Evolutionary conservation across 2,797 vertebrate species (phyloP).

Genomic region (Sebastes diaconus): DNA sequence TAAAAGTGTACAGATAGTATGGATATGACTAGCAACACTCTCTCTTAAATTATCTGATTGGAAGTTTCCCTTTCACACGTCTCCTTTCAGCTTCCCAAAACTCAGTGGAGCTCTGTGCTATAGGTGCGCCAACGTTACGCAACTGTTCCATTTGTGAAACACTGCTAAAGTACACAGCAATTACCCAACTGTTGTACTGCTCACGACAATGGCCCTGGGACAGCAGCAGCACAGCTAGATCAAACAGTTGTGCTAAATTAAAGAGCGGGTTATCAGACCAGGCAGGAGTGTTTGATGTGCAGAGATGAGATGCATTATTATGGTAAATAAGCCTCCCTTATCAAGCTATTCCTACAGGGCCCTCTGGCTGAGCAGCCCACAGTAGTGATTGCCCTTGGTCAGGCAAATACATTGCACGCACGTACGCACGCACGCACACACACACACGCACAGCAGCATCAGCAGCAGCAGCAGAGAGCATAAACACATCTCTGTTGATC

Average conservation of each 20-base stretch:
- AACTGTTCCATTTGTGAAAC: conserved; percentile 65
- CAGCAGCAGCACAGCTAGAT: conserved; percentile 61
- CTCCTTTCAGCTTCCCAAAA: background rate
- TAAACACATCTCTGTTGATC: conserved; percentile 61
- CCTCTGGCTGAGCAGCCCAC: conserved; percentile 53
- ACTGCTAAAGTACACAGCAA: conserved; percentile 68
- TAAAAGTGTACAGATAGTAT: background rate
- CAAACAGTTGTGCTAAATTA: conserved; percentile 75
- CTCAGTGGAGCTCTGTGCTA: background rate
- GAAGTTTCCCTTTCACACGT: background rate
- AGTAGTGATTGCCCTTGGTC: conserved; percentile 61
- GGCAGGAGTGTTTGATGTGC: conserved; percentile 76
- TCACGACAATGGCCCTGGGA: conserved; percentile 66
- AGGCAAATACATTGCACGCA: conserved; percentile 31
- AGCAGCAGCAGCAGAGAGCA: conserved; percentile 25
- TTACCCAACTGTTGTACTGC: conserved; percentile 71
- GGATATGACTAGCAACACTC: background rate
- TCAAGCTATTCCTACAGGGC: conserved; percentile 68
- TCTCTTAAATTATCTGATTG: background rate
- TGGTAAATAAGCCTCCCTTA: conserved; percentile 74
- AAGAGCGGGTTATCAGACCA: conserved; percentile 73
- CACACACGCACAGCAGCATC: background rate
- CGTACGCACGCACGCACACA: background rate
- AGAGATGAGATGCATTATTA: conserved; percentile 75
- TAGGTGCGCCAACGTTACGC: conserved; percentile 38